Base-by-base conservation (phyloP, 2,113 vertebrate species). In the Abramis brama region DNA sequence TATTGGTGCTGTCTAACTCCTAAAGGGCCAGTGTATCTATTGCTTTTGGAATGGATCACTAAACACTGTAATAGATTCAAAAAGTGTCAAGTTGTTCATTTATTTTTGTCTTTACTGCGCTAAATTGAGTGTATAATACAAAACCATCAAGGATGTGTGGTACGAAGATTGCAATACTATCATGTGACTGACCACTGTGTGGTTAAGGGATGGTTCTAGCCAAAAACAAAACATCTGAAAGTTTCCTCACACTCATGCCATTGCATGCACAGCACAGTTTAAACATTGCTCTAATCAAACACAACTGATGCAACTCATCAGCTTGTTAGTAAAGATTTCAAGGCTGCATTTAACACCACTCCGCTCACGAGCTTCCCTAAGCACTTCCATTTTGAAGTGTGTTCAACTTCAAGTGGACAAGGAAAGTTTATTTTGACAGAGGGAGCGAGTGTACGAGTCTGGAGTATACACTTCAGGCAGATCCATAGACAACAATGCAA, bases 31-130 rank as follows among this genome's bases (percentile, higher is more conserved):
- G 84, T 88, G 87, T 81, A n/a, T 83, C 57, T 73, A 81, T 86
- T 79, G 66, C 79, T 45, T 36, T 82, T 50, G 79, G 27, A 82
- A 82, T 82, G 71, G 85, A 86, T 88, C 87, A 86, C 66, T 83
- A 80, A 79, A 83, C 76, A 71, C 71, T 88, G 83, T 85, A 82
- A 79, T 74, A 75, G 73, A 68, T 75, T 47, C 71, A 76, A 82
- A 45, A 79, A 27, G 85, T 74, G 47, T 71, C 68, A 25, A 30
- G 36, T 70, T 55, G 45, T 36, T 66, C 23, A 11, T 23, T 68
- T 77, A n/a, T 68, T 79, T 23, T 75, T 27, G n/a, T 79, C 3
- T 79, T n/a, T 43, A n/a, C 5, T 1, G 21, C 25, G 3, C 1
- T 79, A 2, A 25, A 60, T 19, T 50, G 6, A 76, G 21, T 60